Evolutionary conservation across 2,113 vertebrate genomes (phyloP).

Genomic region (Lepisosteus oculatus): DNA sequence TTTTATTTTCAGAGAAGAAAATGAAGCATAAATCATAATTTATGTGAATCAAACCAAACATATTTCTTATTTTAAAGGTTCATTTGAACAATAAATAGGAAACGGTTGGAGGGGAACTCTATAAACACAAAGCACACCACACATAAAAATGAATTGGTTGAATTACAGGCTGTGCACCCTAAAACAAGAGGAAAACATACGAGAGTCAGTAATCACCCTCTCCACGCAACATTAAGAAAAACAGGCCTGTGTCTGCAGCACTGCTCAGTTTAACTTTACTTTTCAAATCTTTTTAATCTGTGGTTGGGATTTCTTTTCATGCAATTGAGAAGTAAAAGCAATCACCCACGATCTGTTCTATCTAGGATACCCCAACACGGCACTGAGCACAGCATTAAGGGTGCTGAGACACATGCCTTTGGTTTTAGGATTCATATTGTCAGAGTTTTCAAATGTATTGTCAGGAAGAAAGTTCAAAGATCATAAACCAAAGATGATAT

Average conservation of each 20-base stretch:
- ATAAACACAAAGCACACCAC: constrained; percentile 17
- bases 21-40: neutral
- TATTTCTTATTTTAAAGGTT: constrained; percentile 23
- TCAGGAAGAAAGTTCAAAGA: too few species aligned
- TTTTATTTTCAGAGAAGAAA: neutral
- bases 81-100: constrained; percentile 39
- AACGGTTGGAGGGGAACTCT: constrained; percentile 28
- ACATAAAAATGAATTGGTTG: neutral
- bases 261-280: constrained; percentile 26
- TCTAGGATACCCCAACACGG: too few species aligned
- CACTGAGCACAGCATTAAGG: too few species aligned
- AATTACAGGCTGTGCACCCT: constrained; percentile 42
- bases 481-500: too few species aligned
- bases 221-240: constrained; percentile 54
- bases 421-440: too few species aligned
- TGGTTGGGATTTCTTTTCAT: constrained; percentile 30
- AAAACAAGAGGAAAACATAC: constrained; percentile 42
- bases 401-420: too few species aligned
- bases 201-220: constrained; percentile 50
- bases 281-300: constrained; percentile 32
- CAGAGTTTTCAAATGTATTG: too few species aligned
- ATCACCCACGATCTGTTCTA: too few species aligned
- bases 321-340: constrained; percentile 26
- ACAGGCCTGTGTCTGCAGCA: constrained; percentile 42
- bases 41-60: constrained; percentile 5